Evolutionary conservation across 1,140 invertebrate species (phyloP).

Genomic region (Ptiloglossa arizonensis): DNA sequence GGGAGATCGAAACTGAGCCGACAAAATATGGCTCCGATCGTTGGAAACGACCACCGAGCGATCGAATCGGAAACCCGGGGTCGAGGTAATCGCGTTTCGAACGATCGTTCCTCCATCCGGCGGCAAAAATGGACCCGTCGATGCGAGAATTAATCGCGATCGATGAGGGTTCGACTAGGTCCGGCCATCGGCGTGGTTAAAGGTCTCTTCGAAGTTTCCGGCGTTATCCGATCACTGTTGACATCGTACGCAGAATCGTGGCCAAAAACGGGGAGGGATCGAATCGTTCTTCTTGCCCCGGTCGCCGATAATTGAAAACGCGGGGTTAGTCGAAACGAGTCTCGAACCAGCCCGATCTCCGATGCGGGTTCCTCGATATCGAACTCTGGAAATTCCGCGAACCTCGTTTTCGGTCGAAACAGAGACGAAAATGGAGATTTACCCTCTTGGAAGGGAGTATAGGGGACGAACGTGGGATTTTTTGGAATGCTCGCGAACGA

Average conservation of each 20-base stretch:
- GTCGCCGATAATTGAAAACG: constrained; percentile 33
- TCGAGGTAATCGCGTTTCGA: constrained; percentile 53
- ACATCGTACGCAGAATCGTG: constrained; percentile 21
- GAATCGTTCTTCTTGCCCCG: not conserved
- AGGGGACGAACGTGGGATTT: no score
- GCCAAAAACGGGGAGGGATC: constrained; percentile 7
- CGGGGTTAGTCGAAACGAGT: not conserved
- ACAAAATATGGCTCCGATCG: constrained; percentile 6
- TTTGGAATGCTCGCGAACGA: no score
- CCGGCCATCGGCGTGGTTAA: constrained; percentile 34
- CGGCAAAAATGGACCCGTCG: constrained; percentile 31
- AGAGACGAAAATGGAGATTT: no score
- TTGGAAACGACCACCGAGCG: not conserved
- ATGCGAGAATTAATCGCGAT: constrained; percentile 50
- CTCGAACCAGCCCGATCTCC: not conserved
- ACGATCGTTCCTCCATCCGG: constrained; percentile 2
- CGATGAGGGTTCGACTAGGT: constrained; percentile 29
- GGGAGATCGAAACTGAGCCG: not conserved
- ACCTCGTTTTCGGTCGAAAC: no score
- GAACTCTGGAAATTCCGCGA: constrained; percentile 9
- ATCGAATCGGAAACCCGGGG: constrained; percentile 11
- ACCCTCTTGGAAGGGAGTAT: no score
- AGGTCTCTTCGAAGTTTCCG: constrained; percentile 21
- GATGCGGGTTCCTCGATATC: not conserved
- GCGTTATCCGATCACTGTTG: constrained; percentile 2